These are phyloP conservation scores for Potamilus streckersoni DNA, from an alignment of 1,140 invertebrate species.

Conservation along the genomic window DNA sequence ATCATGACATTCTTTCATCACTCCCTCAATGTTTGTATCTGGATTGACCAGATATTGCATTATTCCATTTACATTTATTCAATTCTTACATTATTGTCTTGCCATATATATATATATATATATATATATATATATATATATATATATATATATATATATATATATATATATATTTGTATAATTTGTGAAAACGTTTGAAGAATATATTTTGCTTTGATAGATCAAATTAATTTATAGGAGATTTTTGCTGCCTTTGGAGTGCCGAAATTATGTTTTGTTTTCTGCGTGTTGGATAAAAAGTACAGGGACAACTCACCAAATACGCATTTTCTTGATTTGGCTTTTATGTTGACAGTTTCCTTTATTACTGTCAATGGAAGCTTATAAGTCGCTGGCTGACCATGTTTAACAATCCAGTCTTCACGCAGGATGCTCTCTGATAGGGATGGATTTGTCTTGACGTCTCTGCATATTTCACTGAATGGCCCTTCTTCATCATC, in stretches of 20 bases:
- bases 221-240: too few relatives aligned
- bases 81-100: too few relatives aligned
- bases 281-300: not conserved
- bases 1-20: too few relatives aligned
- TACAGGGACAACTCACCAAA: conserved; percentile 12
- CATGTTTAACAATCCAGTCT: not conserved
- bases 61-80: too few relatives aligned
- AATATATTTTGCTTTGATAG: not conserved
- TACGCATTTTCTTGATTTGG: conserved; percentile 20
- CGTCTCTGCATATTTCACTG: conserved; percentile 6
- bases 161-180: too few relatives aligned
- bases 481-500: conserved; percentile 17
- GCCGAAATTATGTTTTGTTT: not conserved
- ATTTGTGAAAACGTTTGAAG: not conserved
- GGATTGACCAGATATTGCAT: too few relatives aligned
- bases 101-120: too few relatives aligned
- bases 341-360: conserved; percentile 7
- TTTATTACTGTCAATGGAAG: not conserved
- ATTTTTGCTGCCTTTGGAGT: not conserved
- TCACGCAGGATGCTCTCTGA: conserved; percentile 7
- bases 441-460: conserved; percentile 7
- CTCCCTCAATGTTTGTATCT: too few relatives aligned
- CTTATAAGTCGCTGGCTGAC: conserved; percentile 2
- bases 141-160: too few relatives aligned
- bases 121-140: too few relatives aligned